Evolutionary conservation across 2,888 invertebrate genomes (phyloP).

Genomic region (Prosopocoilus inquinatus): DNA sequence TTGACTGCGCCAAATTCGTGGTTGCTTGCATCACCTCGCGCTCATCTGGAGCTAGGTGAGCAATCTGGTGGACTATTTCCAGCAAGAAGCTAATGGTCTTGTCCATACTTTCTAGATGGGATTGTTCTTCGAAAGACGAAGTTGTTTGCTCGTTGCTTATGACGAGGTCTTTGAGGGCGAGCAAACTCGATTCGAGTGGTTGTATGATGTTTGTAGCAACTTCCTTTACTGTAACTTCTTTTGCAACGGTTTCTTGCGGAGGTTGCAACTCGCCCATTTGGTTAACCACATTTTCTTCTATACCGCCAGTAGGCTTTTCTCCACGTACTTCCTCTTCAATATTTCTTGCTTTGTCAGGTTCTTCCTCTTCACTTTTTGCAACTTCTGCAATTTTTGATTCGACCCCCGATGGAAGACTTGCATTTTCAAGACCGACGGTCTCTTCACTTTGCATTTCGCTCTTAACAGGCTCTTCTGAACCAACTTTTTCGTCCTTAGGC

Average conservation of each 20-base stretch:
- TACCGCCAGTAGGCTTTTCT: not conserved
- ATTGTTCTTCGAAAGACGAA: too few relatives aligned
- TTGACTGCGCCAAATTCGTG: too few relatives aligned
- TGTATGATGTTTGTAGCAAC: too few relatives aligned
- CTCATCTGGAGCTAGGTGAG: too few relatives aligned
- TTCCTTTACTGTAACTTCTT: conserved; percentile 5
- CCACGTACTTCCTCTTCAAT: not conserved
- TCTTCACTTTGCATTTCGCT: not conserved
- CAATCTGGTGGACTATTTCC: conserved; percentile 11
- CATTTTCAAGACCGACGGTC: not conserved
- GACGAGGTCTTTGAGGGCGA: too few relatives aligned
- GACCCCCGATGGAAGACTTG: not conserved
- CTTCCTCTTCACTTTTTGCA: conserved; percentile 5
- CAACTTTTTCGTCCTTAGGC: not conserved
- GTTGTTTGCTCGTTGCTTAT: too few relatives aligned
- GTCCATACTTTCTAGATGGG: not conserved
- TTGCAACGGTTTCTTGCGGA: not conserved
- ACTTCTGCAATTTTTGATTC: conserved; percentile 2
- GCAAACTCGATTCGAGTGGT: too few relatives aligned
- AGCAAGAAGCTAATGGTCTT: conserved; percentile 17
- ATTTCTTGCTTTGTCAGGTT: not conserved
- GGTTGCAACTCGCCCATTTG: not conserved
- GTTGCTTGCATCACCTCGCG: too few relatives aligned
- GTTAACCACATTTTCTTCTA: not conserved
- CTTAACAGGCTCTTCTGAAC: not conserved